Evolutionary conservation across 1,140 invertebrate species (phyloP), one percentile per base, ranked within the genome.

Genomic region (Mactra quadrangularis): DNA sequence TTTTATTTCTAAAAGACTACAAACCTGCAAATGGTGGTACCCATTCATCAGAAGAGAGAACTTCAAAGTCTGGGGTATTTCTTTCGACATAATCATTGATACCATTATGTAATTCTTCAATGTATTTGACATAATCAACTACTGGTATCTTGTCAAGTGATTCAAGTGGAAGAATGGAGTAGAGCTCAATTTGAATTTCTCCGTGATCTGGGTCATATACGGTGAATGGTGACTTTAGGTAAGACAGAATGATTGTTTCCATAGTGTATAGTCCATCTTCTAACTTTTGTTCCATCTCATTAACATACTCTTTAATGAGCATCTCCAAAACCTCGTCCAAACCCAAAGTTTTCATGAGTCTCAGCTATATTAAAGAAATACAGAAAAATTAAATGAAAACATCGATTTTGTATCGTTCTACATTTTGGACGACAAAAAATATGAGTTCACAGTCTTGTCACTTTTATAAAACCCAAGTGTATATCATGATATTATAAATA

Each of bases 141-240:
- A 78, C 66, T 7, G 97, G 97, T 0, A 96, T 96, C 87, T 96
- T 95, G 89, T 97, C 96, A 90, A 98, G 97, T 0, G 96, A 96
- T 89, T 97, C 96, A 96, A 97, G 97, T 0, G 97, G 96, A 94
- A 97, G 96, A 0, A 97, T 97, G 25, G 97, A 92, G 88, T 97
- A 97, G 87, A 98, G 96, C 89, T 97, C 96, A 22, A 97, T 91
- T 71, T 96, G 94, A 82, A 98, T 95, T 41, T 96, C 92, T 6
- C 97, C 97, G 45, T 95, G 94, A 31, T 95, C 94, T 0, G 96
- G 96, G 90, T 97, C 96, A 90, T 97, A 97, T 33, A 97, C 94
- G 86, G 97, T 91, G 38, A 93, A 83, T 29, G 92, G 87, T 27
- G 85, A 86, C 52, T 86, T 86, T 27, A 88, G 68, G 13, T 89